phyloP scores from a whole-genome alignment of 2,888 invertebrate species.

The Pristionchus japonicus region DNA sequence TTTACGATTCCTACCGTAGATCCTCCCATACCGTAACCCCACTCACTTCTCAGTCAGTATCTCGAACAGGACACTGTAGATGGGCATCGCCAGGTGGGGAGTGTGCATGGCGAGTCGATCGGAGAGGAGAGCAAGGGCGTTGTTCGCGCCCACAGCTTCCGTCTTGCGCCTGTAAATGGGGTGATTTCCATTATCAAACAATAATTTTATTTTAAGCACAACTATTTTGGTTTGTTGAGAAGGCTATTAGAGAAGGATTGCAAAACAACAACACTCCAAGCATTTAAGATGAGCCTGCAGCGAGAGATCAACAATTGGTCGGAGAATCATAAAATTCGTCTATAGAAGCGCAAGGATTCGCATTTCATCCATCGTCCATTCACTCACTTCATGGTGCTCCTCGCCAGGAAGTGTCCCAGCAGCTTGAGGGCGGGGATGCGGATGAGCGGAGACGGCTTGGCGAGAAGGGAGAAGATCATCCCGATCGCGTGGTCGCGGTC shows the following conservation, averaged over 20 bases:
- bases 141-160: constrained; percentile 98
- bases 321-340: background rate
- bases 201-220: background rate
- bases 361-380: no score
- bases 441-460: constrained; percentile 95
- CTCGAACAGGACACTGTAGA: constrained; percentile 98
- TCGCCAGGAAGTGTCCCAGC: constrained; percentile 95
- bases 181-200: background rate
- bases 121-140: constrained; percentile 88
- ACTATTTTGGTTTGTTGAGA: background rate
- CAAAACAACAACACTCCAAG: background rate
- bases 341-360: no score
- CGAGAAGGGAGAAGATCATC: constrained; percentile 95
- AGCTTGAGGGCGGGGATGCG: constrained; percentile 95
- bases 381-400: constrained; percentile 98
- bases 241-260: background rate
- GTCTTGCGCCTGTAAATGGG: constrained; percentile 88
- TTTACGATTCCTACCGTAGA: background rate
- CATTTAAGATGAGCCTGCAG: background rate
- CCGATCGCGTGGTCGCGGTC: constrained; percentile 95
- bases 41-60: constrained; percentile 75
- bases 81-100: constrained; percentile 90
- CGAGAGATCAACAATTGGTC: background rate
- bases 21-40: background rate
- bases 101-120: constrained; percentile 87